phyloP scores from a whole-genome alignment of 2,888 invertebrate species.

The Alitta virens region DNA sequence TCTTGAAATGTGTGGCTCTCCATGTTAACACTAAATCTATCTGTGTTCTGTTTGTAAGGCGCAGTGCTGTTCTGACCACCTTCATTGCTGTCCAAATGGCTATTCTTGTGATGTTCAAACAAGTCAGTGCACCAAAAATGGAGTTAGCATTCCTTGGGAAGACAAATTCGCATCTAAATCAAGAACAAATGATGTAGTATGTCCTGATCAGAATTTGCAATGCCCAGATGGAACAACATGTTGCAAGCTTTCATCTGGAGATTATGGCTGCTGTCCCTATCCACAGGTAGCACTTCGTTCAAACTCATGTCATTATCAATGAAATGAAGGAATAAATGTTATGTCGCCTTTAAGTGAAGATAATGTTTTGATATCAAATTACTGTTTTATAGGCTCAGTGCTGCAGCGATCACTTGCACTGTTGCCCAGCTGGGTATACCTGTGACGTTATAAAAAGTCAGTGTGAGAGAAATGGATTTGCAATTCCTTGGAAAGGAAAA shows the following conservation, averaged over 20 bases:
- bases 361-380: too few relatives aligned
- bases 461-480: conserved; percentile 11
- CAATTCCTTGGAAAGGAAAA: neutral
- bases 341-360: too few relatives aligned
- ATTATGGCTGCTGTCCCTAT: conserved; percentile 42
- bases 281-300: conserved; percentile 23
- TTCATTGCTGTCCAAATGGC: conserved; percentile 48
- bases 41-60: conserved; percentile 30
- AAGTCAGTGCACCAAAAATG: conserved; percentile 29
- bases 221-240: conserved; percentile 30
- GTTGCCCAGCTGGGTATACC: conserved; percentile 31
- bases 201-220: conserved; percentile 2
- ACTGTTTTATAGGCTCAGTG: conserved; percentile 28
- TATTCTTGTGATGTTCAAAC: conserved; percentile 35
- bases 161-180: neutral
- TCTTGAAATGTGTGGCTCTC: too few relatives aligned
- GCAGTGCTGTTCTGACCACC: conserved; percentile 45
- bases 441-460: conserved; percentile 18
- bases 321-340: too few relatives aligned
- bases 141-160: neutral
- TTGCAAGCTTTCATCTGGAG: conserved; percentile 20
- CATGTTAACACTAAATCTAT: too few relatives aligned
- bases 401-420: conserved; percentile 32
- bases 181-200: conserved; percentile 2
- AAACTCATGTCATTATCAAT: neutral